Evolutionary conservation across 2,797 vertebrate species (phyloP), one percentile per base, ranked within the genome.

Genomic region (Pyrocephalus nanus): DNA sequence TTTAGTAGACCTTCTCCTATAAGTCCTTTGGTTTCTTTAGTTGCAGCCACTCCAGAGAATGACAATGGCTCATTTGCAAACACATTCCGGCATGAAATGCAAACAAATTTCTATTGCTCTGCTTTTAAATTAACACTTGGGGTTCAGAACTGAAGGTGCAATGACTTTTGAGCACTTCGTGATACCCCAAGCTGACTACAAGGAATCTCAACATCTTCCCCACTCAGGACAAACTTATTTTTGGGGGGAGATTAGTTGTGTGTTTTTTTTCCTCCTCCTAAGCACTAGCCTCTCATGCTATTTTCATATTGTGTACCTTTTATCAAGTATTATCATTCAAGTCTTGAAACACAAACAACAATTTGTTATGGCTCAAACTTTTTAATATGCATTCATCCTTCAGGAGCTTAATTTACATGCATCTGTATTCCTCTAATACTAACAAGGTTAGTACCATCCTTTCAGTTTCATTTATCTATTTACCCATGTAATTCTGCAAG

Each of bases 251-350:
- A 29, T 9, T 3, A 3, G 11, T 45, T 25, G 30, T 22, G 5
- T 12, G 40, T 0, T 2, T 22, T 13, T 25, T n/a, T 16, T 11
- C 6, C 12, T 19, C 11, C 20, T 73, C 16, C 20, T 51, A 34
- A 80, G 61, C 11, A 83, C 7, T 50, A 74, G 17, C 11, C 53
- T 26, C n/a, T 10, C 10, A 15, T 11, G 8, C 55, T 74, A 76
- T 66, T 79, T 71, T 70, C 9, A 13, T 43, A 34, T 34, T 38
- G 23, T 38, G 7, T n/a, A 48, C 15, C 17, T 76, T 79, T 30
- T 70, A 86, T 18, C 13, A 76, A 78, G 26, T 32, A 23, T 67
- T 75, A 90, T 6, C 11, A 23, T 6, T 48, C 55, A 61, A 64
- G 29, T 43, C 42, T 57, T 50, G 19, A 79, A 93, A 82, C 36